Percentiles rank a stretch among this genome's conserved stretches.
Evolutionary conservation across 2,113 vertebrate species (phyloP).

Genomic region (Tretioscincus oriximinensis): DNA sequence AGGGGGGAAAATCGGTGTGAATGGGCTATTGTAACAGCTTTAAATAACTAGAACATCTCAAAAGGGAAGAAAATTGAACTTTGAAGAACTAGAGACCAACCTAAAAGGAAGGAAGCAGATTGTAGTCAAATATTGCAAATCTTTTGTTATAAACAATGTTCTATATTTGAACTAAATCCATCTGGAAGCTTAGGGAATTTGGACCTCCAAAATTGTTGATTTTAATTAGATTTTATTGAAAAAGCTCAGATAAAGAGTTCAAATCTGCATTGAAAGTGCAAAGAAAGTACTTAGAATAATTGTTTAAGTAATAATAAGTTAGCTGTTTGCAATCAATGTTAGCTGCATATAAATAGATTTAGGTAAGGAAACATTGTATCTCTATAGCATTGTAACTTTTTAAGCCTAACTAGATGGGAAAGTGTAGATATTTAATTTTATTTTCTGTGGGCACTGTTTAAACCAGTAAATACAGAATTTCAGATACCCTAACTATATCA

Average conservation of each 20-base stretch:
- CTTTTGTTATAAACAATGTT: conserved; percentile 41
- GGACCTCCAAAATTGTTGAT: conserved; percentile 2
- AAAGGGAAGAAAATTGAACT: conserved; percentile 68
- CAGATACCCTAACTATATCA: not conserved
- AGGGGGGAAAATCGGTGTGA: conserved; percentile 70
- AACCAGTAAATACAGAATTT: not conserved
- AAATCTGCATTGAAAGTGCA: not conserved
- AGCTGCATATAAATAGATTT: not conserved
- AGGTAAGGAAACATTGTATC: not conserved
- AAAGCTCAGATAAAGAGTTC: conserved; percentile 25
- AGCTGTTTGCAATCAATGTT: conserved; percentile 27
- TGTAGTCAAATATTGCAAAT: conserved; percentile 42
- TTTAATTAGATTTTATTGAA: conserved; percentile 49
- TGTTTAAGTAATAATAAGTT: conserved; percentile 4
- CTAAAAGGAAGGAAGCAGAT: conserved; percentile 53
- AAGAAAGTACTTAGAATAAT: conserved; percentile 11
- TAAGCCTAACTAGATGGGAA: not conserved
- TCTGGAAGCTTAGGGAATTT: conserved; percentile 25
- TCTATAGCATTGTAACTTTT: not conserved
- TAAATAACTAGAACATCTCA: conserved; percentile 74
- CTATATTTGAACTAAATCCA: conserved; percentile 11
- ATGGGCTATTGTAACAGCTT: conserved; percentile 72
- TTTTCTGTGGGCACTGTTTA: not conserved
- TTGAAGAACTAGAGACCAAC: conserved; percentile 67
- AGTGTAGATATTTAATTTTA: not conserved